Conservation (phyloP, 2,113 vertebrate genomes). For the Salvelinus namaycush region DNA sequence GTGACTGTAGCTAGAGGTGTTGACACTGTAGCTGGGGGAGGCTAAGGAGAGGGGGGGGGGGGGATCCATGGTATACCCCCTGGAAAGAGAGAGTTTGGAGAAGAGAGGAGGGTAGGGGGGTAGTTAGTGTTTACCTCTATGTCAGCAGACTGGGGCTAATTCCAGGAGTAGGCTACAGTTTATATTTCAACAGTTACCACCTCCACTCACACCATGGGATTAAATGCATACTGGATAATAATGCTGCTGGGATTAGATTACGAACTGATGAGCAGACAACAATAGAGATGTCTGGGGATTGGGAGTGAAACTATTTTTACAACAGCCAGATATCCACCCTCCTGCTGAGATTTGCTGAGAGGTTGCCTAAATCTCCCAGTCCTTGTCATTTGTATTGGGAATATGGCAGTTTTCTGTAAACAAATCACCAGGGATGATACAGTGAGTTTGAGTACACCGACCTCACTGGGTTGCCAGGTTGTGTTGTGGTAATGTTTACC, state of each 20-base stretch:
- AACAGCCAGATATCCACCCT: too few relatives aligned
- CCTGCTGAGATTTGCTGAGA: too few relatives aligned
- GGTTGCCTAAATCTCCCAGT: too few relatives aligned
- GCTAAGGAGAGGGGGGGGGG: slow-evolving; percentile 11
- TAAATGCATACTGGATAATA: slow-evolving; percentile 12
- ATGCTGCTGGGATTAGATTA: too few relatives aligned
- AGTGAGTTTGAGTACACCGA: too few relatives aligned
- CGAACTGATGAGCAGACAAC: slow-evolving; percentile 5
- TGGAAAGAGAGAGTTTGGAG: background rate
- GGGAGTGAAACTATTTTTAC: background rate
- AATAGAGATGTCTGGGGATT: background rate
- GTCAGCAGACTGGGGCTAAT: slow-evolving; percentile 56
- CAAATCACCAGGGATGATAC: too few relatives aligned
- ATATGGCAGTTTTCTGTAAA: too few relatives aligned
- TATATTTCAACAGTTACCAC: slow-evolving; percentile 55
- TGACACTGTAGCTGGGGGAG: slow-evolving; percentile 37
- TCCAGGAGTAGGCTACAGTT: slow-evolving; percentile 34
- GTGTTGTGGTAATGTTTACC: too few relatives aligned
- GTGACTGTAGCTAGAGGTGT: slow-evolving; percentile 36
- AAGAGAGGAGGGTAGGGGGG: background rate
- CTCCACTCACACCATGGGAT: slow-evolving; percentile 6
- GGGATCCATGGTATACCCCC: background rate
- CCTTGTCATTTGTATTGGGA: too few relatives aligned
- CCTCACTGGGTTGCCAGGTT: too few relatives aligned
- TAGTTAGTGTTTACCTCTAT: slow-evolving; percentile 42